Evolutionary conservation across 1,140 invertebrate species (phyloP).

Genomic region (Periplaneta americana): DNA sequence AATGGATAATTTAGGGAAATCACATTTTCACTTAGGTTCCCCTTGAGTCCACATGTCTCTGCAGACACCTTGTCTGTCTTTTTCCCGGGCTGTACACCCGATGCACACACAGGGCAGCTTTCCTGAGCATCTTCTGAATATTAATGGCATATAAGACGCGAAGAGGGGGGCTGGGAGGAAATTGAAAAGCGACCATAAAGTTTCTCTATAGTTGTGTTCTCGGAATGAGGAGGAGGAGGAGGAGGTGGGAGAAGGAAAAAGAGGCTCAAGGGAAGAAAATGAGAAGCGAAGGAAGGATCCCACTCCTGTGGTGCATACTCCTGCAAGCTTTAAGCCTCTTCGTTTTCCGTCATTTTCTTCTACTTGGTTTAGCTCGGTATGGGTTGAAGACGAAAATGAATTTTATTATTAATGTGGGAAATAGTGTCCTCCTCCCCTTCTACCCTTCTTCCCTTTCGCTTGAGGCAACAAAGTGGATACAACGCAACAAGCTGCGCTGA

Average conservation of each 20-base stretch:
- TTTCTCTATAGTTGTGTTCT: not conserved
- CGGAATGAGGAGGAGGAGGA: not conserved
- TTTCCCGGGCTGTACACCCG: not conserved
- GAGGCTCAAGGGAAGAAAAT: not conserved
- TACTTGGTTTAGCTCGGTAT: not conserved
- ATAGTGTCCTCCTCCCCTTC: not conserved
- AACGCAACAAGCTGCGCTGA: not conserved
- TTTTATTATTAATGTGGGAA: slow-evolving; percentile 7
- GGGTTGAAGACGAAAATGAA: not conserved
- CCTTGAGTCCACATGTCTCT: not conserved
- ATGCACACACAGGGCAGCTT: not conserved
- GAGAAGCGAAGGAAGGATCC: not conserved
- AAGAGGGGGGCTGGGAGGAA: slow-evolving; percentile 1
- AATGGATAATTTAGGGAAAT: no score
- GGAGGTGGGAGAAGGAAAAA: not conserved
- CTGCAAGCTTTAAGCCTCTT: not conserved
- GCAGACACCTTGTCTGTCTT: not conserved
- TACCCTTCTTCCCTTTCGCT: not conserved
- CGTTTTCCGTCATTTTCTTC: not conserved
- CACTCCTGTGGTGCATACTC: not conserved
- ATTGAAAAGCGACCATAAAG: slow-evolving; percentile 3
- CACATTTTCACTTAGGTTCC: no score
- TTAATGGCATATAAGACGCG: slow-evolving; percentile 11
- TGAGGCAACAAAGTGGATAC: not conserved
- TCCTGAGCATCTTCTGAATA: slow-evolving; percentile 8